Conservation (phyloP, 2,797 vertebrate species). For the Aeoliscus strigatus region DNA sequence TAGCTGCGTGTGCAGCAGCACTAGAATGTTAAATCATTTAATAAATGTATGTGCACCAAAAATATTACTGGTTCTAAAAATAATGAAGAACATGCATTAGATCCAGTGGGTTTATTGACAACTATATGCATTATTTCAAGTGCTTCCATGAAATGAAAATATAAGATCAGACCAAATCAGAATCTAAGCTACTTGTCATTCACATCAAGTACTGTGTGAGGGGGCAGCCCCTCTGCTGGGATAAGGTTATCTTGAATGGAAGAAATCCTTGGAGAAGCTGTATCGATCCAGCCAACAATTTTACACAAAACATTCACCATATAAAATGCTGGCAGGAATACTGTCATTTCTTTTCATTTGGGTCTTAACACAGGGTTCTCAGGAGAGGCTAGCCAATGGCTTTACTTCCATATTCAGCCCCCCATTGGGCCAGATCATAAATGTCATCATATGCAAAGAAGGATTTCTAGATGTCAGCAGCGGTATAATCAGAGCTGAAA, state of each 20-base stretch:
- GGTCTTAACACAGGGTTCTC: slow-evolving; percentile 43
- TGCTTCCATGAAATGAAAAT: too few relatives aligned
- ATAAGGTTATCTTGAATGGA: slow-evolving; percentile 61
- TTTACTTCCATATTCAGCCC: slow-evolving; percentile 55
- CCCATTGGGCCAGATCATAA: slow-evolving; percentile 63
- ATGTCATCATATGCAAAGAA: slow-evolving; percentile 72
- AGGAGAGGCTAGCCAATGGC: slow-evolving; percentile 31
- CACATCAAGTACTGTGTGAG: slow-evolving; percentile 26
- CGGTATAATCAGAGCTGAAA: slow-evolving; percentile 50
- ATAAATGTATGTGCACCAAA: too few relatives aligned
- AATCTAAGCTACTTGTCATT: slow-evolving; percentile 46
- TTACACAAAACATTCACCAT: slow-evolving; percentile 57
- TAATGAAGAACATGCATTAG: too few relatives aligned
- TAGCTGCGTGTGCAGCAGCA: too few relatives aligned
- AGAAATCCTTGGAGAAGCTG: slow-evolving; percentile 52
- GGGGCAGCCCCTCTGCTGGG: slow-evolving; percentile 38
- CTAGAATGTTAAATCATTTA: too few relatives aligned
- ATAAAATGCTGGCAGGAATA: slow-evolving; percentile 47
- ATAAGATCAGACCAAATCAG: slow-evolving; percentile 13
- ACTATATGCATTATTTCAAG: too few relatives aligned
- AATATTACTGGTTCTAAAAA: too few relatives aligned
- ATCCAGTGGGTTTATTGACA: too few relatives aligned
- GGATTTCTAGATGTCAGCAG: slow-evolving; percentile 43
- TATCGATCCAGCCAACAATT: slow-evolving; percentile 63
- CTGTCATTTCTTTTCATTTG: slow-evolving; percentile 51